Conservation (phyloP, 2,888 invertebrate species). For the Meteorus colon region DNA sequence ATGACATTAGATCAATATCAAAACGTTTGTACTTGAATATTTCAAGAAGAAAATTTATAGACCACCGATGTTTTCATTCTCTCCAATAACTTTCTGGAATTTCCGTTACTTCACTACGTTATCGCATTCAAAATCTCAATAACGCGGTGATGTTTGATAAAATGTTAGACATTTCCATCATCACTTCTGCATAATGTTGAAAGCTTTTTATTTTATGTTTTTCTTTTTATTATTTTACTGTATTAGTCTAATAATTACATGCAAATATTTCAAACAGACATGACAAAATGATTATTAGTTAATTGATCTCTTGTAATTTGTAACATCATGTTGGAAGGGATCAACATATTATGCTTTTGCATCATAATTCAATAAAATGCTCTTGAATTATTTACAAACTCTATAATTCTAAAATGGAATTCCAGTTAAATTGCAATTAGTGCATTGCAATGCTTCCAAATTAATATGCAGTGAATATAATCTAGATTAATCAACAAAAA, state of each 20-base stretch:
- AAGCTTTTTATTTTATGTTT: background rate
- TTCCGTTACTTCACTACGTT: background rate
- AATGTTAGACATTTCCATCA: background rate
- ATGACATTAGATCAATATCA: conserved; percentile 1
- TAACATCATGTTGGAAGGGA: background rate
- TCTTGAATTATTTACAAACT: background rate
- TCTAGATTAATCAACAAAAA: background rate
- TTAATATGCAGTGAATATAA: background rate
- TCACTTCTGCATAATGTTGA: background rate
- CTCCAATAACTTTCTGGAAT: background rate
- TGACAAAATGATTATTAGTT: background rate
- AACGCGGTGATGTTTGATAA: background rate
- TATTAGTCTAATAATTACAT: background rate
- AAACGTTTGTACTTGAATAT: background rate
- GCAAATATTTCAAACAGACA: background rate
- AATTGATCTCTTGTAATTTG: background rate
- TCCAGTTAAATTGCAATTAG: background rate
- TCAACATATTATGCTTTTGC: background rate
- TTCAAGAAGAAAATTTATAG: background rate
- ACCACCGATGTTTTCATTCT: background rate
- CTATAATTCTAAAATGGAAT: background rate
- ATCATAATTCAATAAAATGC: background rate
- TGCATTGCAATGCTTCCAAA: background rate
- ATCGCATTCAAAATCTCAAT: background rate
- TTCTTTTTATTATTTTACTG: background rate